Base-by-base conservation (phyloP, 2,113 vertebrate genomes). In the Oncorhynchus gorbuscha region DNA sequence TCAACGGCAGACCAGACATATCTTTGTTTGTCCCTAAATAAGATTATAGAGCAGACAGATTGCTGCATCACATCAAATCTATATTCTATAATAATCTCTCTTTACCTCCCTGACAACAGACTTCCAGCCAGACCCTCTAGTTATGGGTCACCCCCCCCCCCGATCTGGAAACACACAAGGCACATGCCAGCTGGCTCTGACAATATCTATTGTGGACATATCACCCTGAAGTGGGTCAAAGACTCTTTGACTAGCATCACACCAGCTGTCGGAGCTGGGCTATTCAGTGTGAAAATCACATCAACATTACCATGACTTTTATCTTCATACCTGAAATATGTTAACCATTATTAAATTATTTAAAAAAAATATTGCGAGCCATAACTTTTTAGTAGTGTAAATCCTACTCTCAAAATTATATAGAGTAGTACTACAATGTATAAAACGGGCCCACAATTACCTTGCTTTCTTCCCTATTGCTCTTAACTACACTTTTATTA, bases 21-120 rank as follows among this genome's bases (percentile, higher is more conserved):
- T 69, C 45, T 18, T 74, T 74, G 20, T 61, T 61, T 51, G 5
- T 24, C 4, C n/a, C 12, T 39, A 24, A 76, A 39, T 61, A 11
- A 70, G 30, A 76, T 71, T 76, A 71, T 49, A 6, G 13, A n/a
- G 74, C 18, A 32, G 48, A 51, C 51, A 58, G 18, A 75, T 58
- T 35, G 28, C 20, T 26, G 9, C 65, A 28, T 67, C 12, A 51
- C 61, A 62, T 11, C 6, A 68, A 51, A 20, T 69, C 67, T 69
- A 0, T 6, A 22, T 62, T 18, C 30, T 20, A 20, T 55, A 70
- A 45, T 76, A 45, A 71, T 71, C 39, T 32, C 30, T 26, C 69
- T 30, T 49, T 7, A 71, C 64, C 68, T 62, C 32, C 55, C 68
- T 55, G 74, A 18, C 67, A 18, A 39, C 74, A 22, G 28, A 32